Evolutionary conservation across 2,797 vertebrate genomes (phyloP).

Genomic region (Bradypodion pumilum): DNA sequence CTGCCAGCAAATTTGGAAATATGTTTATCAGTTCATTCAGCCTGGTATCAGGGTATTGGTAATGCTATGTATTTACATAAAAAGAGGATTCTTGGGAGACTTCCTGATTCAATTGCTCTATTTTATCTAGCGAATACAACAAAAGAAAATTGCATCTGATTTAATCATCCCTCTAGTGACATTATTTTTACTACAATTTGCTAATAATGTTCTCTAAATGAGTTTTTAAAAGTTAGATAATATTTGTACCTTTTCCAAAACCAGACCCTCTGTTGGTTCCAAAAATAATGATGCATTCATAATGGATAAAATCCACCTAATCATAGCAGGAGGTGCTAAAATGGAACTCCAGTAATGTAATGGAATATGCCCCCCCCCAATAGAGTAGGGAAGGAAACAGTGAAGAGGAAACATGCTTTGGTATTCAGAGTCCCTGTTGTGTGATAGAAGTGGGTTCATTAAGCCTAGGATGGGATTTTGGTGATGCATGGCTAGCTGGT

Average conservation of each 20-base stretch:
- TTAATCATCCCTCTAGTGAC: constrained; percentile 26
- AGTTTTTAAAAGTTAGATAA: constrained; percentile 32
- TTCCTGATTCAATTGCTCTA: constrained; percentile 39
- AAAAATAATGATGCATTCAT: constrained; percentile 37
- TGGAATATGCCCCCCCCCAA: constrained; percentile 1
- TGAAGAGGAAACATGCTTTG: neutral
- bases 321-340: constrained; percentile 15
- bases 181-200: constrained; percentile 45
- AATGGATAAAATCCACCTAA: constrained; percentile 8
- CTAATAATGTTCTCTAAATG: constrained; percentile 48
- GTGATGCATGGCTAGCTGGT: constrained; percentile 1
- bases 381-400: neutral
- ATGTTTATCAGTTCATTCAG: constrained; percentile 38
- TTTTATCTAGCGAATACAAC: constrained; percentile 36
- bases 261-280: constrained; percentile 18
- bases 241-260: constrained; percentile 18
- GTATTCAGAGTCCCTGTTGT: neutral
- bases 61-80: constrained; percentile 33
- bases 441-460: constrained; percentile 32
- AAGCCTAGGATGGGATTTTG: constrained; percentile 6
- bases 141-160: constrained; percentile 40
- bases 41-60: constrained; percentile 9
- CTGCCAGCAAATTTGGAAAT: constrained; percentile 16
- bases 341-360: neutral
- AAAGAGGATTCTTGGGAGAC: constrained; percentile 42